Base-by-base conservation (phyloP, 2,113 vertebrate species). In the Erpornis zantholeuca region DNA sequence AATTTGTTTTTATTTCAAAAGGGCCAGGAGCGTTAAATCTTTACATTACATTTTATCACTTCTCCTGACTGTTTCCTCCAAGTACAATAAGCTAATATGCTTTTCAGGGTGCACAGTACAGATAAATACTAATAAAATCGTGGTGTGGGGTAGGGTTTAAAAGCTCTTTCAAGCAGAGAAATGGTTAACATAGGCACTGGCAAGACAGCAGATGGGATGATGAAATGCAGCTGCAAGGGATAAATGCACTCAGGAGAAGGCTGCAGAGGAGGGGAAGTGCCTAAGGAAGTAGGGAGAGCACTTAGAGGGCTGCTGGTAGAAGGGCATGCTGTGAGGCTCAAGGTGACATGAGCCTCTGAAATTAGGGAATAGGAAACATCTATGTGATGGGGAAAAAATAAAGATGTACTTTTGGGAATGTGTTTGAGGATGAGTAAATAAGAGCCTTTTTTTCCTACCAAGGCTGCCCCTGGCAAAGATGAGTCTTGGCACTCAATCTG, bases 151-250 rank as follows among this genome's bases (percentile, higher is more conserved):
- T 79, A 77, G 57, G 16, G 25, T 38, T 86, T 92, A 29, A 22
- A 72, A 64, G 27, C 17, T 70, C 29, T 78, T 94, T 81, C 44
- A 63, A 54, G 86, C 47, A 91, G 60, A 50, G 68, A 90, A 88
- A 84, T 38, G 17, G 92, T 96, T 97, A 96, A 95, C 0, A 0
- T 20, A 52, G 9, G 11, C 79, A 27, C 42, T 88, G 72, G 28
- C 28, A 94, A 92, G 95, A 52, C 69, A 94, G 95, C 88, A 95
- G 92, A 95, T 96, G 94, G 94, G 47, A 86, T 92, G 91, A 88
- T 75, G 76, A 92, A 96, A 88, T 92, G 91, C 94, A 96, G 92
- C 91, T 96, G 94, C 80, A 92, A 95, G 94, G 94, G 64, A 95
- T 94, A 92, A 95, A 93, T 73, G 72, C 68, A 75, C 76, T 94